phyloP scores from a whole-genome alignment of 2,113 vertebrate species.

The Ornithorhynchus anatinus region DNA sequence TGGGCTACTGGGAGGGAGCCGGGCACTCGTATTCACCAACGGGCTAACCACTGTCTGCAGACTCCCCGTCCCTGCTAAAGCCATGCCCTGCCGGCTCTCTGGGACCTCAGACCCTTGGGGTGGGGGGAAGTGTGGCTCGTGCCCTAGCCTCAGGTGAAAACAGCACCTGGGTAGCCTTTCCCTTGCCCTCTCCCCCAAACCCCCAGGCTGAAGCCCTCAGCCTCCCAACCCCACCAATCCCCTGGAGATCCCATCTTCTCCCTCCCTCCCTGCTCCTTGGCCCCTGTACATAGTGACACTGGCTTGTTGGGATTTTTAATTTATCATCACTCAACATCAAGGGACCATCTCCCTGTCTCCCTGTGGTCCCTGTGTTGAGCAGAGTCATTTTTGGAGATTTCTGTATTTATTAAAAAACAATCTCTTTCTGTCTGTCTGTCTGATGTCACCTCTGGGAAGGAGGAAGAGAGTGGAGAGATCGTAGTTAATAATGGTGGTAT shows the following conservation, averaged over 20 bases:
- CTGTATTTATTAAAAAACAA: slow-evolving; percentile 63
- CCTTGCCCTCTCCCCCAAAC: too few species aligned
- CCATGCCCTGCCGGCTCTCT: too few species aligned
- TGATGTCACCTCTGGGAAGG: background rate
- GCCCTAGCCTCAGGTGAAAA: too few species aligned
- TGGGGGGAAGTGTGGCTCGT: too few species aligned
- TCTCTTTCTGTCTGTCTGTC: slow-evolving; percentile 33
- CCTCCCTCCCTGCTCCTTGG: background rate
- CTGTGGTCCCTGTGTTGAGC: slow-evolving; percentile 61
- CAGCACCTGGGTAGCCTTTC: too few species aligned
- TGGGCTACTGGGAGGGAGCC: slow-evolving; percentile 12
- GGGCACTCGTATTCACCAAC: background rate
- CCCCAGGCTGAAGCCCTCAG: too few species aligned
- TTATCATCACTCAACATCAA: slow-evolving; percentile 65
- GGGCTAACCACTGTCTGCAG: slow-evolving; percentile 12
- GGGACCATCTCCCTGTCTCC: slow-evolving; percentile 40
- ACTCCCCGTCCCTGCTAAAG: slow-evolving; percentile 14
- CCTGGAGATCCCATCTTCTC: too few species aligned
- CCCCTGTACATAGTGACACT: slow-evolving; percentile 16
- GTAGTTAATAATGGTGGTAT: too few species aligned
- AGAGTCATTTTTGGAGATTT: slow-evolving; percentile 61
- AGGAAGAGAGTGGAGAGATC: background rate
- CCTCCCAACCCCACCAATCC: too few species aligned
- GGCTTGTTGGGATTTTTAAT: slow-evolving; percentile 60
- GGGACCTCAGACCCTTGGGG: too few species aligned